Percentiles rank a stretch among this genome's conserved stretches.
Evolutionary conservation across 2,113 vertebrate genomes (phyloP).

Genomic region (Ciconia boyciana): DNA sequence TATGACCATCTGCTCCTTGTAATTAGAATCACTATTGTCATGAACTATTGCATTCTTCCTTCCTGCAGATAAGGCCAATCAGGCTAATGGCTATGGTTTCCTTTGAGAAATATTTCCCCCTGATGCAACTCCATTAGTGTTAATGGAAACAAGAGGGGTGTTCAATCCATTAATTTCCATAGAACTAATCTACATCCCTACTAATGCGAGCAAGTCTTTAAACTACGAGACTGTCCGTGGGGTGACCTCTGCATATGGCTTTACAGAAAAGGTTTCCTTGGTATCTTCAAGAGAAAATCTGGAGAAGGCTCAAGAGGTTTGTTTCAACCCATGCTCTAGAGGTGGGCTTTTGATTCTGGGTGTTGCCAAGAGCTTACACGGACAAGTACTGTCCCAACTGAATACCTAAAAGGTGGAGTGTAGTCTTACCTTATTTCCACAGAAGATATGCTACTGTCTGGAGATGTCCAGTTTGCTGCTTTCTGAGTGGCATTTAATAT

Average conservation of each 20-base stretch:
- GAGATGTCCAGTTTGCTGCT: neutral
- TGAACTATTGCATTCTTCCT: neutral
- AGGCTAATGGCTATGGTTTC: neutral
- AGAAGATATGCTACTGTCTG: accelerated
- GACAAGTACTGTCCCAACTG: neutral
- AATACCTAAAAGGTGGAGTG: neutral
- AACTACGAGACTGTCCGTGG: accelerated
- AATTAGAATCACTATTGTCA: neutral
- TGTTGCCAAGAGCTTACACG: neutral
- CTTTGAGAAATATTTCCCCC: neutral
- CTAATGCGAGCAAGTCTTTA: neutral
- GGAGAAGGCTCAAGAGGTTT: neutral
- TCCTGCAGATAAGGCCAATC: neutral
- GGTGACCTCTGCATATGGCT: neutral
- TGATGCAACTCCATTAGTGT: neutral
- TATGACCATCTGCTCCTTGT: neutral
- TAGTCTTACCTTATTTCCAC: slow-evolving; percentile 49
- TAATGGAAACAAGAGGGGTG: neutral
- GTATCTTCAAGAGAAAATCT: neutral
- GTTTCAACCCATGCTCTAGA: neutral
- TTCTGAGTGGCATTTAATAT: accelerated
- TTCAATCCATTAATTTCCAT: neutral
- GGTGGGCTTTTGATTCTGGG: too few species aligned
- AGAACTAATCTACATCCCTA: accelerated
- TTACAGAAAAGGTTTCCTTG: neutral